Evolutionary conservation across 2,113 vertebrate species (phyloP).

Genomic region (Colaptes auratus): DNA sequence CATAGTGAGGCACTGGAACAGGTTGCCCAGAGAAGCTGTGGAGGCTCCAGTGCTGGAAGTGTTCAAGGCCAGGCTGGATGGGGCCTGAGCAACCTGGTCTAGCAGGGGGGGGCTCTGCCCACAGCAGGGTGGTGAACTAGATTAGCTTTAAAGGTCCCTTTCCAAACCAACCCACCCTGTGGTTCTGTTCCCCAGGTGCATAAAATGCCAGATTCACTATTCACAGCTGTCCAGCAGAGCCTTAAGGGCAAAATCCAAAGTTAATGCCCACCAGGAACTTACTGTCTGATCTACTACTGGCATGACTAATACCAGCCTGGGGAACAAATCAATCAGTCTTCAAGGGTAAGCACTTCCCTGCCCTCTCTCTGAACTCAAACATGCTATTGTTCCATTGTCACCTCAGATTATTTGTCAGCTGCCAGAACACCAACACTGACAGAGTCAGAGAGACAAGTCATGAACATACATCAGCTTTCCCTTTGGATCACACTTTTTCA

Average conservation of each 20-base stretch:
- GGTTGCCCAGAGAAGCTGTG: too few relatives aligned
- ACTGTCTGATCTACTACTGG: background rate
- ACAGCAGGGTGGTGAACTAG: too few relatives aligned
- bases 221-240: background rate
- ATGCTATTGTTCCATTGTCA: background rate
- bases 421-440: background rate
- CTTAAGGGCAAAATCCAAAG: background rate
- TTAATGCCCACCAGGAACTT: background rate
- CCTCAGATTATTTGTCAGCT: background rate
- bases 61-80: too few relatives aligned
- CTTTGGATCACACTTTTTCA: background rate
- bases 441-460: background rate
- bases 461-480: background rate
- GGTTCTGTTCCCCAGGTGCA: background rate
- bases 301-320: background rate
- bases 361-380: background rate
- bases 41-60: too few relatives aligned
- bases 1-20: too few relatives aligned
- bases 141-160: too few relatives aligned
- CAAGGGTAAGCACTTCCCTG: background rate
- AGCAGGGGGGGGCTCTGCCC: too few relatives aligned
- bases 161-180: too few relatives aligned
- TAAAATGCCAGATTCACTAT: background rate
- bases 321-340: background rate
- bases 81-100: too few relatives aligned